phyloP scores from a whole-genome alignment of 1,140 invertebrate species.

The Caenorhabditis brenneri region DNA sequence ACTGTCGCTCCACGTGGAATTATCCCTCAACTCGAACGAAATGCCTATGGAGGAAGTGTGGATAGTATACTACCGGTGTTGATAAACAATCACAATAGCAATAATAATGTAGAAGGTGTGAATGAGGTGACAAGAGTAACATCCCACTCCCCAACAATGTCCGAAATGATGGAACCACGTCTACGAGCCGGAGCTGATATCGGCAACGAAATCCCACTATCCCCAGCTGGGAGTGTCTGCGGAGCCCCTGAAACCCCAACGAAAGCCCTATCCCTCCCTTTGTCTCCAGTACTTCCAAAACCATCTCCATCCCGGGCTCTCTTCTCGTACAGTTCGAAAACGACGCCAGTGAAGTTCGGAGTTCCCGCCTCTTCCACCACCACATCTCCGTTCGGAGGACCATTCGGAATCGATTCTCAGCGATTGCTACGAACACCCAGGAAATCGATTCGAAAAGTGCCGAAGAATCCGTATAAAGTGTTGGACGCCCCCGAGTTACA shows the following conservation, averaged over 20 bases:
- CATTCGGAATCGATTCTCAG: conserved; percentile 68
- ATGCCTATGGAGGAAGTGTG: neutral
- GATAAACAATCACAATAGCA: too few species aligned
- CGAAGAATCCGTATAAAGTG: conserved; percentile 71
- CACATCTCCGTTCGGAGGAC: conserved; percentile 63
- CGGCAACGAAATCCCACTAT: neutral
- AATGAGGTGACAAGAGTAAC: neutral
- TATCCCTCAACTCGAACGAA: neutral
- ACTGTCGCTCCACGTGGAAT: neutral
- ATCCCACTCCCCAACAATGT: conserved; percentile 51
- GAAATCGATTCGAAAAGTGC: conserved; percentile 69
- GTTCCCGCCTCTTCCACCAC: neutral
- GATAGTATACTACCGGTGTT: neutral
- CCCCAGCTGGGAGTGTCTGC: neutral
- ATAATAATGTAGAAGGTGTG: neutral
- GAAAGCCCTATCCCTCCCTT: neutral
- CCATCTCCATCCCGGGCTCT: conserved; percentile 40
- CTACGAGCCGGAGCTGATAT: neutral
- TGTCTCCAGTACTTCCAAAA: neutral
- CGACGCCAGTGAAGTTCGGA: conserved; percentile 47
- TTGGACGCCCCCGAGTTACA: conserved; percentile 97
- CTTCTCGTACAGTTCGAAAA: conserved; percentile 40
- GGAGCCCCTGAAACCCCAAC: neutral
- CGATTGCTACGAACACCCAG: conserved; percentile 66
- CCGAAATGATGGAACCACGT: conserved; percentile 55